A percentile compares a stretch with the other conserved stretches of the same genome.
These are phyloP conservation scores for Cyclophora albipunctata DNA, from an alignment of 2,888 invertebrate species.

Conservation along the genomic window DNA sequence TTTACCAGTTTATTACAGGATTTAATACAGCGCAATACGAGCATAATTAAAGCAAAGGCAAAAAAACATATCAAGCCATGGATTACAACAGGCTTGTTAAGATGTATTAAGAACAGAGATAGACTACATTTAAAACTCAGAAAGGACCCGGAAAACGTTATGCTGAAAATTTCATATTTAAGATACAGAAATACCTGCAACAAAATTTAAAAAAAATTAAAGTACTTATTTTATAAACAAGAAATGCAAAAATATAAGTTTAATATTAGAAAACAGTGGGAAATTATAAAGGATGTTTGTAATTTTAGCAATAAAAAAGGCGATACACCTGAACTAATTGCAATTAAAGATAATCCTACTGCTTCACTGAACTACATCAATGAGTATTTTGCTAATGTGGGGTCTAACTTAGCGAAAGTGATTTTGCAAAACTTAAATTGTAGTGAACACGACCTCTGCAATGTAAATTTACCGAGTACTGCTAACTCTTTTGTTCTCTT, in stretches of 20 bases:
- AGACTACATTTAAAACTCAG: conserved; percentile 7
- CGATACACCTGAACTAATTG: not conserved
- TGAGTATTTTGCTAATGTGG: not conserved
- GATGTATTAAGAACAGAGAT: conserved; percentile 17
- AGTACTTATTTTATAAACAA: not conserved
- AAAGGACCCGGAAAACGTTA: conserved; percentile 6
- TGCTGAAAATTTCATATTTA: conserved; percentile 3
- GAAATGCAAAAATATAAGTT: not conserved
- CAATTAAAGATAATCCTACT: not conserved
- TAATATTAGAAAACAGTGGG: not conserved
- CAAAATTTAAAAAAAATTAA: not conserved
- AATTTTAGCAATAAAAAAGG: not conserved
- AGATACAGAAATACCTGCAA: not conserved
- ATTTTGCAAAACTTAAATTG: not conserved
- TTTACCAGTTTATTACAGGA: too few species aligned
- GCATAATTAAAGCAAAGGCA: too few species aligned
- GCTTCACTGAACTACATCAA: not conserved
- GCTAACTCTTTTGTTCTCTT: not conserved
- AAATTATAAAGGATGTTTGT: not conserved
- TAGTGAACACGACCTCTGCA: not conserved
- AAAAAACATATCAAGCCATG: conserved; percentile 8
- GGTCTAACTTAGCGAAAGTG: not conserved
- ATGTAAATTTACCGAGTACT: not conserved
- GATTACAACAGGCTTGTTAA: conserved; percentile 15
- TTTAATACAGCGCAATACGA: too few species aligned